Evolutionary conservation across 2,888 invertebrate genomes (phyloP).

Genomic region (Sphaeridia pumilis): DNA sequence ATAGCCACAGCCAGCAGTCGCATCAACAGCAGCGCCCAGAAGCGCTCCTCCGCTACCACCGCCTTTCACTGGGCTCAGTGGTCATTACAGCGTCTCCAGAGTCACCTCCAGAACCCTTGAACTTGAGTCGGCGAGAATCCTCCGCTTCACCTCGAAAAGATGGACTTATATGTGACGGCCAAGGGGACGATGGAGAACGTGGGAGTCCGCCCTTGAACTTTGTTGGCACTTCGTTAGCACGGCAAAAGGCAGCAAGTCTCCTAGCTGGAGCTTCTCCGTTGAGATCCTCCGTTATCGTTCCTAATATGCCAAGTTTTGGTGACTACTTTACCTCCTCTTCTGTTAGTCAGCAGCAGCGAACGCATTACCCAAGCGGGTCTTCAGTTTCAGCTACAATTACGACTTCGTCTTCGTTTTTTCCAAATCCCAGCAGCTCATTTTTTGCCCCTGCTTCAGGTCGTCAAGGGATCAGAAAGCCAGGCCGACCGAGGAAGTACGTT

Average conservation of each 20-base stretch:
- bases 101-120: neutral
- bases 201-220: no score
- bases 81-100: neutral
- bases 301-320: neutral
- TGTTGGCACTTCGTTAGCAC: no score
- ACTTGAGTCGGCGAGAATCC: neutral
- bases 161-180: neutral
- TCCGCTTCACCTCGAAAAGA: neutral
- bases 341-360: neutral
- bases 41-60: neutral
- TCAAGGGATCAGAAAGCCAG: neutral
- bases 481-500: neutral
- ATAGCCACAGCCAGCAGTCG: neutral
- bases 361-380: no score
- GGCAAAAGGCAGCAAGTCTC: no score
- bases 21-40: neutral
- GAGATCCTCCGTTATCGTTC: no score
- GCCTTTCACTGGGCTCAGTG: neutral
- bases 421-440: no score
- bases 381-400: no score
- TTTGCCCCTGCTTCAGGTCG: neutral
- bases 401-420: no score
- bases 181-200: neutral
- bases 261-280: neutral
- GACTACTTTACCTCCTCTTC: neutral